phyloP scores from a whole-genome alignment of 1,140 invertebrate genomes.

The Bilobella aurantiaca region DNA sequence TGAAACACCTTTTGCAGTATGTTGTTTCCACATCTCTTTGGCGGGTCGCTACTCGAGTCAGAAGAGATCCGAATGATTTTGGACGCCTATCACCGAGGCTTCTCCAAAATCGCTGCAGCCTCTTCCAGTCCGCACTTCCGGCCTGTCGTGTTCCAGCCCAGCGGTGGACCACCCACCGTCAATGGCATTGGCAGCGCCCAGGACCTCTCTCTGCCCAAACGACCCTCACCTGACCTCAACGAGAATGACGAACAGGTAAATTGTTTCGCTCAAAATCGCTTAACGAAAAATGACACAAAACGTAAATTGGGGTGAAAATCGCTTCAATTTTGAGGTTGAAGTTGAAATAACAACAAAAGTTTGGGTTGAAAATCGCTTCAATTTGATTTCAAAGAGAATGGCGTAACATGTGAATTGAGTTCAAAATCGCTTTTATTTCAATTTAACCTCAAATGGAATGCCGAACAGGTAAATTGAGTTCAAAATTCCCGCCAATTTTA shows the following conservation, averaged over 20 bases:
- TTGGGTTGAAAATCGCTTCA: background rate
- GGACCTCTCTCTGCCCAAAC: slow-evolving; percentile 65
- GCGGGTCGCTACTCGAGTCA: slow-evolving; percentile 52
- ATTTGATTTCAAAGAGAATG: too few relatives aligned
- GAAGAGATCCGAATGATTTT: slow-evolving; percentile 80
- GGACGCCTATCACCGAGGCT: slow-evolving; percentile 81
- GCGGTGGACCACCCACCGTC: background rate
- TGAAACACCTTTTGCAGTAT: slow-evolving; percentile 46
- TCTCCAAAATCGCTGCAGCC: slow-evolving; percentile 57
- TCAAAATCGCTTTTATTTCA: too few relatives aligned
- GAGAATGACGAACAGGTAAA: slow-evolving; percentile 33
- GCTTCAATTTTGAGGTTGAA: too few relatives aligned
- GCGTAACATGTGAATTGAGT: too few relatives aligned
- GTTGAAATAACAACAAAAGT: background rate
- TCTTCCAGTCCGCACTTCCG: slow-evolving; percentile 39
- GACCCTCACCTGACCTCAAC: slow-evolving; percentile 34
- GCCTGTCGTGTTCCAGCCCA: slow-evolving; percentile 17
- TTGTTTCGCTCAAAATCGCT: background rate
- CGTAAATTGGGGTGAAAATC: background rate
- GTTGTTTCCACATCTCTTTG: slow-evolving; percentile 71
- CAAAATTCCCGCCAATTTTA: too few relatives aligned
- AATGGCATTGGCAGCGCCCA: slow-evolving; percentile 47
- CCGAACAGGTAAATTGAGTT: too few relatives aligned
- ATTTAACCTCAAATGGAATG: too few relatives aligned
- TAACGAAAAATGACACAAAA: too few relatives aligned